Evolutionary conservation across 1,140 invertebrate species (phyloP).

Genomic region (Homarus americanus): DNA sequence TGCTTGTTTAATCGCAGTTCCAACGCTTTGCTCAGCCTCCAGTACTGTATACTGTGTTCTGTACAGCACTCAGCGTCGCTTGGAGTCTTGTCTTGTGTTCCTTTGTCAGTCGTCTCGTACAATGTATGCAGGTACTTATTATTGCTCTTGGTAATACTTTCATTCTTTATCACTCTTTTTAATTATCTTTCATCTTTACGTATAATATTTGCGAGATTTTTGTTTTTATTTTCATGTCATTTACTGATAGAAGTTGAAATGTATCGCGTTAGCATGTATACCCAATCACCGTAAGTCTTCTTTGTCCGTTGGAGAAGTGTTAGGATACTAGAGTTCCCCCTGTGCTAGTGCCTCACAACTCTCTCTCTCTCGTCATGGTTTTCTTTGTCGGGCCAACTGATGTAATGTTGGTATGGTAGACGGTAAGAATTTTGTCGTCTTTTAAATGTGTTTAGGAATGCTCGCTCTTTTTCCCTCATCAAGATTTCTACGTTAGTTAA

Average conservation of each 20-base stretch:
- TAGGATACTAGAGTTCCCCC: neutral
- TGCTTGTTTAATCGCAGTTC: neutral
- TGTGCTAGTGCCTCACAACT: neutral
- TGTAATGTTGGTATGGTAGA: neutral
- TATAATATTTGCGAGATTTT: neutral
- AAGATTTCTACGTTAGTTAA: neutral
- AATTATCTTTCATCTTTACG: neutral
- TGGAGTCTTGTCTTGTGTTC: neutral
- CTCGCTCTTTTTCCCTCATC: neutral
- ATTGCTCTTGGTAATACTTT: neutral
- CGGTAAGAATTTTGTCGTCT: neutral
- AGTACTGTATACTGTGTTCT: neutral
- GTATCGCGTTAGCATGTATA: neutral
- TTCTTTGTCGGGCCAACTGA: neutral
- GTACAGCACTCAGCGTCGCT: neutral
- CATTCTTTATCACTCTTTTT: neutral
- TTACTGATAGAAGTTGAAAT: neutral
- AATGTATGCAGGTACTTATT: neutral
- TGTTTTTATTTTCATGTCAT: neutral
- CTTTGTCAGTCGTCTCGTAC: neutral
- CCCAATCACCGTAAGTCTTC: neutral
- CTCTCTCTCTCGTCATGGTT: neutral
- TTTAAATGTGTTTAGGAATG: neutral
- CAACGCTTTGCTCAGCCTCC: neutral
- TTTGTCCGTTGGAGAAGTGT: neutral